phyloP scores from a whole-genome alignment of 2,113 vertebrate species.

The Plotosus lineatus region DNA sequence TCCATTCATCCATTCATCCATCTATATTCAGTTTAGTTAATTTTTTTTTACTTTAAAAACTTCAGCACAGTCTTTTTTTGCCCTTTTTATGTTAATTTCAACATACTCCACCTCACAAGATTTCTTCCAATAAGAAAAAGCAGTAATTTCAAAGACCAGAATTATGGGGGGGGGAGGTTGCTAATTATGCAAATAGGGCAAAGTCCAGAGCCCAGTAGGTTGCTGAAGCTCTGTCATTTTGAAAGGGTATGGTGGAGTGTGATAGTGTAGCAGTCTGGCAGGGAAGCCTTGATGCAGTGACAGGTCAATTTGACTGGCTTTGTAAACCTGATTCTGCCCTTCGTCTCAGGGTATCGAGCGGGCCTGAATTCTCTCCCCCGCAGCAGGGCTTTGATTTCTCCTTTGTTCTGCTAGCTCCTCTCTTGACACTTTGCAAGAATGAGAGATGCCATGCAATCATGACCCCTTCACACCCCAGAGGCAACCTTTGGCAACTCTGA shows the following conservation, averaged over 20 bases:
- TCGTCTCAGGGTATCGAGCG: slow-evolving; percentile 72
- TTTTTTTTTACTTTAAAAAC: slow-evolving; percentile 42
- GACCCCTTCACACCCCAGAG: slow-evolving; percentile 88
- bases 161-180: too few species aligned
- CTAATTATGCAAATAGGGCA: slow-evolving; percentile 78
- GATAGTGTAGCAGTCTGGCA: slow-evolving; percentile 77
- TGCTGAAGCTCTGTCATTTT: slow-evolving; percentile 71
- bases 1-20: too few species aligned
- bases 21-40: too few species aligned
- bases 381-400: slow-evolving; percentile 83
- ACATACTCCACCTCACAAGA: slow-evolving; percentile 58
- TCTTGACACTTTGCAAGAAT: slow-evolving; percentile 90
- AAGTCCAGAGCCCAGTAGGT: slow-evolving; percentile 70
- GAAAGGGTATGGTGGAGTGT: slow-evolving; percentile 72
- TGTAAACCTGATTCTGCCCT: slow-evolving; percentile 75
- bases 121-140: slow-evolving; percentile 63
- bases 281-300: slow-evolving; percentile 82
- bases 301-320: slow-evolving; percentile 86
- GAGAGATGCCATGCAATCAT: slow-evolving; percentile 88
- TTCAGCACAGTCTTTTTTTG: slow-evolving; percentile 28
- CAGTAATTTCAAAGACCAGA: slow-evolving; percentile 68
- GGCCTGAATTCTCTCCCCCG: slow-evolving; percentile 67
- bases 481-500: slow-evolving; percentile 92
- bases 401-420: slow-evolving; percentile 88
- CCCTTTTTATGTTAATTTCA: too few species aligned